Evolutionary conservation across 1,140 invertebrate genomes (phyloP).

Genomic region (Tetragnatha versicolor): DNA sequence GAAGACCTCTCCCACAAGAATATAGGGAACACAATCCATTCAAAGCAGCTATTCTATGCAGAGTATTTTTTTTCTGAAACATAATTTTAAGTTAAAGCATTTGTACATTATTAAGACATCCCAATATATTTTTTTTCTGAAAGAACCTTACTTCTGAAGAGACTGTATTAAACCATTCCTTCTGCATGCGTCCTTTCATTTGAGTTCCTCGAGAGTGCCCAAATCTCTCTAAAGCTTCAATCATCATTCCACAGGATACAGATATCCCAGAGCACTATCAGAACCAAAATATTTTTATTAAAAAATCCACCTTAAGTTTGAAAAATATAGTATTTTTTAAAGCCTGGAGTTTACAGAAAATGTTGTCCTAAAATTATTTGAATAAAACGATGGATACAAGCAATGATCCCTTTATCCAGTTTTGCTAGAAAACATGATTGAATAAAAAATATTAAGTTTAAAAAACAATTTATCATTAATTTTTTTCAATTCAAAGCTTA

Average conservation of each 20-base stretch:
- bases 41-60: constrained; percentile 49
- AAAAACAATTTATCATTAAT: no score
- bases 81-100: neutral
- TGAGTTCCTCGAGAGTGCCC: constrained; percentile 1
- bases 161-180: constrained; percentile 31
- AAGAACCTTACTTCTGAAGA: constrained; percentile 11
- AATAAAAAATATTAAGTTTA: no score
- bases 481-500: no score
- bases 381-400: no score
- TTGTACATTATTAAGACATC: no score
- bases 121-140: constrained; percentile 5
- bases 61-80: constrained; percentile 20
- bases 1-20: constrained; percentile 48
- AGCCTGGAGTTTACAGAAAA: no score
- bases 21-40: constrained; percentile 47
- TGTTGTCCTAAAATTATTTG: no score
- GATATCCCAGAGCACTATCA: constrained; percentile 43
- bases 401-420: no score
- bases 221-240: constrained; percentile 30
- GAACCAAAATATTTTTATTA: no score
- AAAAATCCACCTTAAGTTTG: no score
- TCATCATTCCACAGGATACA: constrained; percentile 25
- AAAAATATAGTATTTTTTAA: no score
- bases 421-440: no score
- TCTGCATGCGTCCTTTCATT: constrained; percentile 16